phyloP scores from a whole-genome alignment of 2,113 vertebrate genomes.

The Rhynchomys soricoides region DNA sequence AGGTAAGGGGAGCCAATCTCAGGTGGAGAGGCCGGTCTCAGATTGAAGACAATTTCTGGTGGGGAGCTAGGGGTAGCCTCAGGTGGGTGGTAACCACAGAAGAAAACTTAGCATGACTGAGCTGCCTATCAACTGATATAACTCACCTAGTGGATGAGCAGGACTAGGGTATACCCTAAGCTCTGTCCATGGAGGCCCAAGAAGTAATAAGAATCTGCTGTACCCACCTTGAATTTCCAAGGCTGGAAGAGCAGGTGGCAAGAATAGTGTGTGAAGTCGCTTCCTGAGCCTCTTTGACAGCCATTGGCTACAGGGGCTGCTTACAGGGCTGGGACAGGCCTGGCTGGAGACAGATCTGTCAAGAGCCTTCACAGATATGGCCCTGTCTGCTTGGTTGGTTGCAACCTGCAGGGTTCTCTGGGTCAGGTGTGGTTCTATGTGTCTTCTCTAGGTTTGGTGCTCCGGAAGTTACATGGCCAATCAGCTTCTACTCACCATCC shows the following conservation, averaged over 20 bases:
- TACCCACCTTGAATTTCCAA: neutral
- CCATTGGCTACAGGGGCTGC: neutral
- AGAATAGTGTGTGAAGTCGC: neutral
- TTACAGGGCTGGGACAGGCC: neutral
- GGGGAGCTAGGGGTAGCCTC: neutral
- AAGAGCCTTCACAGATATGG: neutral
- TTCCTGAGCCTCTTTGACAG: neutral
- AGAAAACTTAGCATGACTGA: neutral
- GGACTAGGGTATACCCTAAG: neutral
- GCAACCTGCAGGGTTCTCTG: too few relatives aligned
- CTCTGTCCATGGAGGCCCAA: neutral
- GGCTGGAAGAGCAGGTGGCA: too few relatives aligned
- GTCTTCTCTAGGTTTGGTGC: slow-evolving; percentile 25
- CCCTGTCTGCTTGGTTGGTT: accelerated
- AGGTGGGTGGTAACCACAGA: neutral
- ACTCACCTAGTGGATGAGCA: neutral
- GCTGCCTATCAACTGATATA: neutral
- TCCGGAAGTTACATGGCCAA: accelerated
- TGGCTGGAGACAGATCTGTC: neutral
- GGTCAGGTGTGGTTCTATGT: neutral
- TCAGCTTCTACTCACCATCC: accelerated
- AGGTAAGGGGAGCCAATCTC: neutral
- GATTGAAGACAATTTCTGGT: neutral
- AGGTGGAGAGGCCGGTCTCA: accelerated
- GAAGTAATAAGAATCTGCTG: neutral